Evolutionary conservation across 2,888 invertebrate species (phyloP).

Genomic region (Dastarcus helophoroides): DNA sequence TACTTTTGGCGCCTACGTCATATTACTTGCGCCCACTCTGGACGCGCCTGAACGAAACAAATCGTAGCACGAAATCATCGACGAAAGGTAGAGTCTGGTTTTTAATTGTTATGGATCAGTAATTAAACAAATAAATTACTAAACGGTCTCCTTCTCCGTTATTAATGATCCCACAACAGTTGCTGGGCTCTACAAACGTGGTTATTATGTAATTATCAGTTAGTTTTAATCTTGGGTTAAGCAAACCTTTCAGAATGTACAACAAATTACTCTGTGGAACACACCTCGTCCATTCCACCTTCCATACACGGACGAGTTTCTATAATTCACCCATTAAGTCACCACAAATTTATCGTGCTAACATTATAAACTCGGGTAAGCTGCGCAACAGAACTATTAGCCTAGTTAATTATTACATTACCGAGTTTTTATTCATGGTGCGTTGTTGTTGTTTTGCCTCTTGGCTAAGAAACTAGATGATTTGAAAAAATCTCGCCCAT

Average conservation of each 20-base stretch:
- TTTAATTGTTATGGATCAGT: conserved; percentile 39
- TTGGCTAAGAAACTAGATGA: too few species aligned
- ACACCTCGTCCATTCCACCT: conserved; percentile 17
- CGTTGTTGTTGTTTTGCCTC: too few species aligned
- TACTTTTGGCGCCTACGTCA: too few species aligned
- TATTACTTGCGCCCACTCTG: too few species aligned
- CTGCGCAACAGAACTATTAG: too few species aligned
- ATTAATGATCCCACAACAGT: conserved; percentile 39
- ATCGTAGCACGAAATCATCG: too few species aligned
- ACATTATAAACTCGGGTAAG: conserved; percentile 5
- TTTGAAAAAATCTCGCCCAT: too few species aligned
- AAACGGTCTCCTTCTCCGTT: conserved; percentile 36
- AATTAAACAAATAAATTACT: conserved; percentile 42
- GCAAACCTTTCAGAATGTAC: conserved; percentile 41
- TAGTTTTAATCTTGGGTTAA: conserved; percentile 43
- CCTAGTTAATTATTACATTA: too few species aligned
- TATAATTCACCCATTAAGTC: conserved; percentile 22
- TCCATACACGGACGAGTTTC: conserved; percentile 13
- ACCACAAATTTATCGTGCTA: conserved; percentile 15
- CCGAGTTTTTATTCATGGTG: too few species aligned
- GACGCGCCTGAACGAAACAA: too few species aligned
- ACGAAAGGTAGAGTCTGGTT: conserved; percentile 23
- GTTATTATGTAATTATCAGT: conserved; percentile 44
- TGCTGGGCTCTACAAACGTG: conserved; percentile 34
- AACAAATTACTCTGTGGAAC: conserved; percentile 36